Evolutionary conservation across 2,888 invertebrate genomes (phyloP).

Genomic region (Pollenia angustigena): DNA sequence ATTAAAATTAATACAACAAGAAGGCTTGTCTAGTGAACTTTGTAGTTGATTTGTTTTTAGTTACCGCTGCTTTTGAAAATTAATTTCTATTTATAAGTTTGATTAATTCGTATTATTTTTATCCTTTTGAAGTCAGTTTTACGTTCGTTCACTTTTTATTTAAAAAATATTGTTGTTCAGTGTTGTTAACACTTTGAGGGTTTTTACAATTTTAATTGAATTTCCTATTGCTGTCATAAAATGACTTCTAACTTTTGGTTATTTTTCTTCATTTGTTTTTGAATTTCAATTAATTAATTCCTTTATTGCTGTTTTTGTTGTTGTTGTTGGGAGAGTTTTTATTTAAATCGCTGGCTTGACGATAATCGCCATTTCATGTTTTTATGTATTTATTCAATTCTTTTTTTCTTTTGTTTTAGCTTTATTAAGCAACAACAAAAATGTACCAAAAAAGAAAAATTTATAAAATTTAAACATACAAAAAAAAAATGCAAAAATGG

Average conservation of each 20-base stretch:
- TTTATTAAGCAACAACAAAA: neutral
- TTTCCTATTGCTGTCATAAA: conserved; percentile 25
- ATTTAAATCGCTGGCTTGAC: conserved; percentile 43
- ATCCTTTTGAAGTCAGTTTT: conserved; percentile 25
- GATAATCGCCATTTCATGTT: conserved; percentile 40
- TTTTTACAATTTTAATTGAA: conserved; percentile 51
- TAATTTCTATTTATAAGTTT: neutral
- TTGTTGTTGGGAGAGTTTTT: conserved; percentile 50
- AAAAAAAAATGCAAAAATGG: neutral
- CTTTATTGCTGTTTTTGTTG: neutral
- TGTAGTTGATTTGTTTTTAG: conserved; percentile 29
- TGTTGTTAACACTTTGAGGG: conserved; percentile 49
- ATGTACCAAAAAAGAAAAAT: neutral
- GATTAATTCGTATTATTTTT: neutral
- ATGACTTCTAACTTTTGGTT: conserved; percentile 14
- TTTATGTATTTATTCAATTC: conserved; percentile 37
- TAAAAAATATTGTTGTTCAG: conserved; percentile 31
- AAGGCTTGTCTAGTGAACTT: conserved; percentile 39
- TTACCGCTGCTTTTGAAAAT: neutral
- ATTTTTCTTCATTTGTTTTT: conserved; percentile 26
- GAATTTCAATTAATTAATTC: conserved; percentile 19
- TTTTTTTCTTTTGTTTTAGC: conserved; percentile 14
- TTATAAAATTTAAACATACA: neutral
- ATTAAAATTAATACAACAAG: neutral
- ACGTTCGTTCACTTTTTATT: conserved; percentile 25